Evolutionary conservation across 2,888 invertebrate species (phyloP), one percentile per base, ranked within the genome.

Genomic region (Phaonia tiefii): DNA sequence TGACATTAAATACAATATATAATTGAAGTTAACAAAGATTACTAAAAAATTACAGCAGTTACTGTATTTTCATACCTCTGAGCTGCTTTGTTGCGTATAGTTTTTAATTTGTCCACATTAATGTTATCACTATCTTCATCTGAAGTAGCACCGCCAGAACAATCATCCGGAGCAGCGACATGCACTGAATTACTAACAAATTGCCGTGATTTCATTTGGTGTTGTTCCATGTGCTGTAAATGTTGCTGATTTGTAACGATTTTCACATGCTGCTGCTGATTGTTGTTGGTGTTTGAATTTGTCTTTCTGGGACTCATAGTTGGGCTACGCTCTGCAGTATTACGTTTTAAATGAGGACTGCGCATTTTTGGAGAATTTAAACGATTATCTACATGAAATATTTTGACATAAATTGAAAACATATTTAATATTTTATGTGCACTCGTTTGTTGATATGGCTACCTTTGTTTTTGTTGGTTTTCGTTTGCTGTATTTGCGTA

Each of bases 21-120:
- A 42, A 20, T 51, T 39, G 8, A 60, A 13, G 8, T 44, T 17
- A 49, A 31, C 37, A 13, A n/a, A 42, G 7, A 1, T 3, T n/a
- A n/a, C n/a, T n/a, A n/a, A n/a, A n/a, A n/a, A n/a, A n/a, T n/a
- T n/a, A 54, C 4, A 13, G 13, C 1, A 39, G 20, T 56, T 51
- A 1, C 39, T 44, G 3, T 31, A 31, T 8, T 31, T 31, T 31
- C 15, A 58, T 54, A 89, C 89, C 90, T 91, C 84, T 93, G 92
- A 83, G 91, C 91, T 8, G 93, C 94, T 86, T 93, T 93, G 87
- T 93, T 92, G 65, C 93, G 92, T 84, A 95, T 94, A 7, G 93
- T 93, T 86, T 93, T 93, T 67, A 95, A 89, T 87, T 95, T 95
- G 0, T 94, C 93, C 74, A 93, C 92, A 84, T 93, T 94, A 79